Evolutionary conservation across 2,113 vertebrate species (phyloP).

Genomic region (Chloropsis hardwickii): DNA sequence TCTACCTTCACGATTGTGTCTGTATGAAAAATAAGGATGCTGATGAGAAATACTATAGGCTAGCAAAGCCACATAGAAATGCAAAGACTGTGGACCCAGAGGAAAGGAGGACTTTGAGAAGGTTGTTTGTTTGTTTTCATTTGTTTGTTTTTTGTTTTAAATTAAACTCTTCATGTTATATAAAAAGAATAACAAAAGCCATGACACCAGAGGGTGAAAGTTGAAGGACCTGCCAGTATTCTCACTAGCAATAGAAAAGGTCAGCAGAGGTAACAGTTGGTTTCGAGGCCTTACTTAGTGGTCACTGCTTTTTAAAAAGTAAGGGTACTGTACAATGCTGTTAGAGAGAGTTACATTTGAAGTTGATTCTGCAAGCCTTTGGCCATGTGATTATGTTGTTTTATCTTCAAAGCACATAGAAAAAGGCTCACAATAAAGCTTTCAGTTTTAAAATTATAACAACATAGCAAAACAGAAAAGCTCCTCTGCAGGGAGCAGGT

Average conservation of each 20-base stretch:
- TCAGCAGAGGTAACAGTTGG: neutral
- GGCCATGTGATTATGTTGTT: neutral
- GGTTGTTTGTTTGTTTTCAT: too few relatives aligned
- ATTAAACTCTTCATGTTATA: neutral
- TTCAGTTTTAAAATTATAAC: neutral
- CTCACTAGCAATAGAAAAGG: neutral
- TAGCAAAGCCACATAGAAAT: neutral
- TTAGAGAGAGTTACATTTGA: neutral
- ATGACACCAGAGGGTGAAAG: neutral
- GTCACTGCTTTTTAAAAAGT: neutral
- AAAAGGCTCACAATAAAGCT: neutral
- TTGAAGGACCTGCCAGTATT: neutral
- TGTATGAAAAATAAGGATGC: neutral
- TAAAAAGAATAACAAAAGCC: neutral
- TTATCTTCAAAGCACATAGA: neutral
- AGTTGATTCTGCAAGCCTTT: neutral
- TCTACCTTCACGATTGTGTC: neutral
- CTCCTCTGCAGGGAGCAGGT: neutral
- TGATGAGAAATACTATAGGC: neutral
- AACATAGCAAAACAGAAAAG: neutral
- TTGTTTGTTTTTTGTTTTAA: neutral
- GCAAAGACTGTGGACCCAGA: neutral
- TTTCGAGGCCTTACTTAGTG: neutral
- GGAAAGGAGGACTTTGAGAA: neutral
- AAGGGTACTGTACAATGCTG: neutral